A percentile compares a stretch with the other conserved stretches of the same genome.
Conservation (phyloP, 2,113 vertebrate species). For the Echinops telfairi region DNA sequence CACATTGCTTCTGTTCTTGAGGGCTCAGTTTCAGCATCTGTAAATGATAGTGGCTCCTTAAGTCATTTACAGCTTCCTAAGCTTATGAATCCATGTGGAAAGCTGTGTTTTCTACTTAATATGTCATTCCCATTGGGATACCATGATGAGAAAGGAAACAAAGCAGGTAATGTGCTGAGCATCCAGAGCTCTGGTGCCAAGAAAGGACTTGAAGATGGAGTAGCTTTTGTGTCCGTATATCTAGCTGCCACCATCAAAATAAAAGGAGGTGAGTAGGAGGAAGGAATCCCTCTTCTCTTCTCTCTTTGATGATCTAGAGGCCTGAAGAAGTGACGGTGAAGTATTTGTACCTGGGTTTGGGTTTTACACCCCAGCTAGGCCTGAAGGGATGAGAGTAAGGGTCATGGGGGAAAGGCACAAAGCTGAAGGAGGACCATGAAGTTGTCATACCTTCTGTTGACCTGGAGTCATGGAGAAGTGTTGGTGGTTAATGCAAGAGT, state of each 20-base stretch:
- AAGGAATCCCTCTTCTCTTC: conserved; percentile 48
- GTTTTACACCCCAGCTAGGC: conserved; percentile 29
- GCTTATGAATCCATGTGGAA: background rate
- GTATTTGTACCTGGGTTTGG: conserved; percentile 17
- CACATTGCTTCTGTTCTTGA: background rate
- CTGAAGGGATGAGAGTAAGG: background rate
- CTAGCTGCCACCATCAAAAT: conserved; percentile 34
- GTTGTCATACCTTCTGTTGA: background rate
- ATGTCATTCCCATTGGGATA: too few species aligned
- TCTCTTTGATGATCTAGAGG: conserved; percentile 37
- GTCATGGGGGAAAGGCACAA: background rate
- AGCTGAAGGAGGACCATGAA: background rate
- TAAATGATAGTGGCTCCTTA: background rate
- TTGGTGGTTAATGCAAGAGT: background rate
- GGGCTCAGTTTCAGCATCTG: background rate
- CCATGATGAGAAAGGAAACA: background rate
- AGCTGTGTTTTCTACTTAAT: background rate
- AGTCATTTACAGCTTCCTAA: background rate
- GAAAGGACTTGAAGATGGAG: background rate
- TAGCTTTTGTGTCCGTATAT: background rate
- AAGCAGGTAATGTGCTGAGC: background rate
- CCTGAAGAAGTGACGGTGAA: conserved; percentile 18
- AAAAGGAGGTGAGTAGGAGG: conserved; percentile 28
- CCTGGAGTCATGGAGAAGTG: background rate
- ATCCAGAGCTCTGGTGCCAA: background rate